phyloP scores from a whole-genome alignment of 2,888 invertebrate genomes.

The Scaptomyza parva region DNA sequence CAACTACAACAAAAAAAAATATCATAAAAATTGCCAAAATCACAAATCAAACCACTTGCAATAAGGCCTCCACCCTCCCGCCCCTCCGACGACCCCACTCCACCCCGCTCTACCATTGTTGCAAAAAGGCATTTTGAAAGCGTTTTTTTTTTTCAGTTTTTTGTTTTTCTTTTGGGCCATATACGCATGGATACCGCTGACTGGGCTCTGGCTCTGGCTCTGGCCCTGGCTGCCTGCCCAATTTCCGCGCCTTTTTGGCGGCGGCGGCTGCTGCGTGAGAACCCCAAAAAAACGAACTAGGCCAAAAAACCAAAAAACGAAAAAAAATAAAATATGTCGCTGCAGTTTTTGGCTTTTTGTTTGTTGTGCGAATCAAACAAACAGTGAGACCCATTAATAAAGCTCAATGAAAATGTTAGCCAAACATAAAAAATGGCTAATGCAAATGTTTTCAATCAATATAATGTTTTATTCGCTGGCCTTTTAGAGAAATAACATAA shows the following conservation, averaged over 20 bases:
- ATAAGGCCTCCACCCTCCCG: constrained; percentile 26
- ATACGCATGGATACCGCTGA: constrained; percentile 39
- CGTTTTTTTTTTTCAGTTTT: constrained; percentile 22
- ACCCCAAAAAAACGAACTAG: constrained; percentile 43
- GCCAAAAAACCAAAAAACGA: constrained; percentile 38
- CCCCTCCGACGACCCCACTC: not conserved
- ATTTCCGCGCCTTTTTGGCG: constrained; percentile 76
- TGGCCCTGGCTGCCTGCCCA: constrained; percentile 61
- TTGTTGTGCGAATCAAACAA: constrained; percentile 30
- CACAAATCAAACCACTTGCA: constrained; percentile 63
- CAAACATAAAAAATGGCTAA: not conserved
- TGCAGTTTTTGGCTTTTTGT: constrained; percentile 39
- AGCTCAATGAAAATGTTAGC: constrained; percentile 8
- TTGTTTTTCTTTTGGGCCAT: constrained; percentile 7
- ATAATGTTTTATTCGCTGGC: not conserved
- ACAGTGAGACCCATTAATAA: constrained; percentile 33
- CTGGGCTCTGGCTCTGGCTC: too few species aligned
- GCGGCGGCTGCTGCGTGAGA: constrained; percentile 74
- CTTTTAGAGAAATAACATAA: not conserved
- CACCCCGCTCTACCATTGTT: constrained; percentile 27
- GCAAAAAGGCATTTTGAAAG: constrained; percentile 51
- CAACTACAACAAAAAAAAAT: not conserved
- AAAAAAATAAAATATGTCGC: constrained; percentile 45
- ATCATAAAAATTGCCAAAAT: constrained; percentile 38
- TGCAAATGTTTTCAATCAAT: constrained; percentile 1